Conservation (phyloP, 2,113 vertebrate genomes). For the Rhegmatorhina hoffmannsi region DNA sequence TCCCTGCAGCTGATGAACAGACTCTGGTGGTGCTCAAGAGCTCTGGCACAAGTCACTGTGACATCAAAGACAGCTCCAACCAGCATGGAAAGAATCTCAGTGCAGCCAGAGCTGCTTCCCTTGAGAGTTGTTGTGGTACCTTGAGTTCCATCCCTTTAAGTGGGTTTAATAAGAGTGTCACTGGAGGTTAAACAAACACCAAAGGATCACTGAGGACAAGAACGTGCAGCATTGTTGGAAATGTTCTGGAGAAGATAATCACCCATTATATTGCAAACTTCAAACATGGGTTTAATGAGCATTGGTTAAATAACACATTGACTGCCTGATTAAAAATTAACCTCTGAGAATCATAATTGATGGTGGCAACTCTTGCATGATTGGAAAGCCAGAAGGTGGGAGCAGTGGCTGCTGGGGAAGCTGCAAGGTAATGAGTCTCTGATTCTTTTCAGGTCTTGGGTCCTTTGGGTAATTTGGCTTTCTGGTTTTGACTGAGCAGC, state of each 20-base stretch:
- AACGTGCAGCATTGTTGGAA: conserved; percentile 28
- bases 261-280: conserved; percentile 54
- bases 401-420: neutral
- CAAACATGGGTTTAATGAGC: conserved; percentile 57
- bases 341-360: conserved; percentile 46
- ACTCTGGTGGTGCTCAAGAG: neutral
- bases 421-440: neutral
- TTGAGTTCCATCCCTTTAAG: neutral
- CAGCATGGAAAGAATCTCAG: neutral
- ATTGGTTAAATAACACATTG: conserved; percentile 65
- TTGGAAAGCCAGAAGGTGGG: neutral
- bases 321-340: conserved; percentile 68
- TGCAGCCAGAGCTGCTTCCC: neutral
- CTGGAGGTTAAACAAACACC: conserved; percentile 49
- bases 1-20: neutral
- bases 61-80: neutral
- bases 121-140: neutral
- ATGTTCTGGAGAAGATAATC: conserved; percentile 65
- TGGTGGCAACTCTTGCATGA: neutral
- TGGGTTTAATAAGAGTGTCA: neutral
- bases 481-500: neutral
- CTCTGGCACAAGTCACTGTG: neutral
- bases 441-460: neutral
- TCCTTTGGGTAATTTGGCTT: neutral
- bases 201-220: conserved; percentile 1